phyloP scores from a whole-genome alignment of 2,888 invertebrate genomes.

The Mesochorus sp. region DNA sequence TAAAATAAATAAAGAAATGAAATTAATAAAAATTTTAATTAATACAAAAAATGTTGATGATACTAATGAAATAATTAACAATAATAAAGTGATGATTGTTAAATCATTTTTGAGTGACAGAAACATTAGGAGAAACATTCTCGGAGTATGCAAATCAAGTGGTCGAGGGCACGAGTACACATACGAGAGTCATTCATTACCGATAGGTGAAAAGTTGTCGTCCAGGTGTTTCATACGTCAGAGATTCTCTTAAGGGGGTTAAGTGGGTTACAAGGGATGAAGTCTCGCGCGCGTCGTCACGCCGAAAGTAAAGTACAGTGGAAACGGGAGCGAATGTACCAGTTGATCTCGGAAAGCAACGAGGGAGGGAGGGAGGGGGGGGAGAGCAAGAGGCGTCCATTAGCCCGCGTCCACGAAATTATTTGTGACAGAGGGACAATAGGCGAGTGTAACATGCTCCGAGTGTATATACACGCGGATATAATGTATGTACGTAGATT shows the following conservation, averaged over 20 bases:
- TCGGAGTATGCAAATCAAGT: too few relatives aligned
- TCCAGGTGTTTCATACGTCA: conserved; percentile 35
- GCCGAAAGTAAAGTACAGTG: conserved; percentile 24
- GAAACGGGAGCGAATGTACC: too few relatives aligned
- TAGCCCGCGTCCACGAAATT: conserved; percentile 75
- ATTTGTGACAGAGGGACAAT: conserved; percentile 78
- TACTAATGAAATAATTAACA: too few relatives aligned
- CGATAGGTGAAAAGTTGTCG: not conserved
- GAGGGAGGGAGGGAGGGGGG: not conserved
- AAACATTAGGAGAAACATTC: not conserved
- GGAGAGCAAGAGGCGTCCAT: conserved; percentile 66
- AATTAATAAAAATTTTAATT: too few relatives aligned
- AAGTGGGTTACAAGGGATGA: conserved; percentile 43
- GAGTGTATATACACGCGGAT: conserved; percentile 46
- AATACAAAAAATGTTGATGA: too few relatives aligned
- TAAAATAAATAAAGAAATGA: too few relatives aligned
- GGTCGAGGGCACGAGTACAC: too few relatives aligned
- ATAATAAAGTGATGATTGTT: too few relatives aligned
- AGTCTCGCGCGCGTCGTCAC: not conserved
- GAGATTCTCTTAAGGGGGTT: not conserved
- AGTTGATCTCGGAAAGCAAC: conserved; percentile 8
- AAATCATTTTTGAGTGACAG: not conserved
- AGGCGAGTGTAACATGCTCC: conserved; percentile 61
- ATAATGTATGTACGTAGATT: not conserved
- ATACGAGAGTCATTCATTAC: not conserved